phyloP scores from a whole-genome alignment of 2,888 invertebrate species.

The Subacronicta megacephala region DNA sequence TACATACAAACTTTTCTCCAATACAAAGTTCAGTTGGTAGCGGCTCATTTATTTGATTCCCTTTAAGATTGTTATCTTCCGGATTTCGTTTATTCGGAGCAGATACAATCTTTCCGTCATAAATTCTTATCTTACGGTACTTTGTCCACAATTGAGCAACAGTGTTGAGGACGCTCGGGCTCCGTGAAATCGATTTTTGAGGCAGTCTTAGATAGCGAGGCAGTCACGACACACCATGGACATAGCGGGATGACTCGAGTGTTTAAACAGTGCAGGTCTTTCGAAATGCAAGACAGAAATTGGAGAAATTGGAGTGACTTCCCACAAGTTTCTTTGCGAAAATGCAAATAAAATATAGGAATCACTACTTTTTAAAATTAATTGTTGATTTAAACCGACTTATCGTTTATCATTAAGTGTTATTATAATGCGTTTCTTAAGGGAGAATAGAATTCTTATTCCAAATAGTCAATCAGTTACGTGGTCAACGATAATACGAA shows the following conservation, averaged over 20 bases:
- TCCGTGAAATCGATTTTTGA: constrained; percentile 47
- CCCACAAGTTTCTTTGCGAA: not conserved
- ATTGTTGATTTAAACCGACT: too few relatives aligned
- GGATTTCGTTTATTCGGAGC: constrained; percentile 41
- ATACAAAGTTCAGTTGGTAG: constrained; percentile 26
- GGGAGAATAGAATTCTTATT: constrained; percentile 40
- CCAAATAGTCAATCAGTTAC: constrained; percentile 30
- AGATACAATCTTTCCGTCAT: constrained; percentile 50
- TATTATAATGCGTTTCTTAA: too few relatives aligned
- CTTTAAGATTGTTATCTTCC: constrained; percentile 36
- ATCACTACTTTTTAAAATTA: too few relatives aligned
- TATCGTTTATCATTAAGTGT: too few relatives aligned
- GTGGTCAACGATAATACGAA: constrained; percentile 37
- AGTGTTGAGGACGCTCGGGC: constrained; percentile 36
- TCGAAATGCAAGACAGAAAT: not conserved
- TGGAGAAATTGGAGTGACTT: not conserved
- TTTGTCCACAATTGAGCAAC: constrained; percentile 50
- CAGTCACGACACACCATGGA: constrained; percentile 18
- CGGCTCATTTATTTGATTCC: constrained; percentile 40
- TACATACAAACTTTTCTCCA: constrained; percentile 16
- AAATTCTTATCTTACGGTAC: constrained; percentile 49
- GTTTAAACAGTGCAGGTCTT: not conserved
- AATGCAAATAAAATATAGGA: not conserved
- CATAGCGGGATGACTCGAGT: constrained; percentile 8
- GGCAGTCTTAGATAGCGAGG: constrained; percentile 23